Percentiles rank a stretch among this genome's conserved stretches.
These are phyloP conservation scores for Lycaon pictus DNA, from an alignment of 2,113 vertebrate genomes.

Conservation along the genomic window DNA sequence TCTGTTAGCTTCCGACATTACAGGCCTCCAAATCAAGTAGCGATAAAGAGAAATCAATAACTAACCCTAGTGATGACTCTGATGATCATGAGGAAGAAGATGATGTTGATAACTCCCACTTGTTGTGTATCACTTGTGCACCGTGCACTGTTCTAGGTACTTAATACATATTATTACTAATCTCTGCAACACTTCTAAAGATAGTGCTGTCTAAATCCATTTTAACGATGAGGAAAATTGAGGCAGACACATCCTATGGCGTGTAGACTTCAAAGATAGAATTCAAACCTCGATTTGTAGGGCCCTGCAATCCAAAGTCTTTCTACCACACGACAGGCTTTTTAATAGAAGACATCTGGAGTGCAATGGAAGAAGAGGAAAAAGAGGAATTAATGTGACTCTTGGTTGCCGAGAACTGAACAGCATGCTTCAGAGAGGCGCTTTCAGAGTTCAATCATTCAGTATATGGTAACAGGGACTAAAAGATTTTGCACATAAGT, in stretches of 20 bases:
- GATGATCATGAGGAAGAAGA: neutral
- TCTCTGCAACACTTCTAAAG: neutral
- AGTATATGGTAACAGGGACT: neutral
- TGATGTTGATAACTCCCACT: neutral
- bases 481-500: neutral
- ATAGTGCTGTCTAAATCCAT: neutral
- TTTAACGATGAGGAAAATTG: constrained; percentile 16
- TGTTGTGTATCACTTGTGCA: neutral
- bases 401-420: neutral
- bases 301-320: neutral
- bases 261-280: neutral
- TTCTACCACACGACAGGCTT: neutral
- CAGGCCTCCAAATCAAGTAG: neutral
- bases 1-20: neutral
- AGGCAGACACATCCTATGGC: neutral
- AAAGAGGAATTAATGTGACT: neutral
- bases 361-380: neutral
- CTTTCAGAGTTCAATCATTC: neutral
- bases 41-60: neutral
- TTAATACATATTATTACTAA: neutral
- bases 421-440: neutral
- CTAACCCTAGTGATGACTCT: neutral
- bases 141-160: neutral
- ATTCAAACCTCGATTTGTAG: neutral
- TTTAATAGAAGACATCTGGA: neutral